Percentiles rank a stretch among this genome's conserved stretches.
These are phyloP conservation scores for Ochropleura plecta DNA, from an alignment of 2,888 invertebrate genomes.

Conservation along the genomic window DNA sequence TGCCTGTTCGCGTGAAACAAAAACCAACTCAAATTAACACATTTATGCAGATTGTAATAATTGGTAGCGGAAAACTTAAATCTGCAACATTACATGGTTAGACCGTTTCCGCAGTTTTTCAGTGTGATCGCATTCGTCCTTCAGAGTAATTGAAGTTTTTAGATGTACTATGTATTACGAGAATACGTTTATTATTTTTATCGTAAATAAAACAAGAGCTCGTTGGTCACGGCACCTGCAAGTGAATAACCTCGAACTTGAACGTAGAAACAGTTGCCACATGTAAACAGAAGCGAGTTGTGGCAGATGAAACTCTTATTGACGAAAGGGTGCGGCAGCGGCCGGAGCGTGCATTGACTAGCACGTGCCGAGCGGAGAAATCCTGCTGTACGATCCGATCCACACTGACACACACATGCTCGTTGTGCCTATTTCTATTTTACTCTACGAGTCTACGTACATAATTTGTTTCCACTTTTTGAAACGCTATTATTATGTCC, in stretches of 20 bases:
- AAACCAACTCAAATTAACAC: conserved; percentile 76
- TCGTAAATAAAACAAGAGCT: conserved; percentile 45
- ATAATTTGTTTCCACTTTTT: conserved; percentile 67
- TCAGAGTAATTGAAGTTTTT: conserved; percentile 52
- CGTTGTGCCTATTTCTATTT: conserved; percentile 65
- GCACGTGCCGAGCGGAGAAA: conserved; percentile 82
- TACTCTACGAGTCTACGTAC: conserved; percentile 61
- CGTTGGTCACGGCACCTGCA: conserved; percentile 51
- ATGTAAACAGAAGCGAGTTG: conserved; percentile 82
- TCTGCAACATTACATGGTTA: conserved; percentile 46
- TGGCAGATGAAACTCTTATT: conserved; percentile 83
- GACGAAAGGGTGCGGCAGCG: conserved; percentile 75
- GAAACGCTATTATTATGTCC: conserved; percentile 39
- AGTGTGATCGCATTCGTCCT: conserved; percentile 61
- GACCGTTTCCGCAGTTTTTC: conserved; percentile 65
- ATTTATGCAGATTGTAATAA: conserved; percentile 71
- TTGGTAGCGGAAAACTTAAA: conserved; percentile 68
- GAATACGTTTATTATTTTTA: conserved; percentile 40
- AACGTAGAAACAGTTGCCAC: conserved; percentile 77
- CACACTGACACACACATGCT: conserved; percentile 67
- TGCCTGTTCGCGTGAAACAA: conserved; percentile 77
- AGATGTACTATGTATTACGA: conserved; percentile 21
- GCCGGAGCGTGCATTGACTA: conserved; percentile 77
- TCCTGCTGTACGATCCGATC: conserved; percentile 69
- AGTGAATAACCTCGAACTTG: conserved; percentile 89